These are phyloP conservation scores for Corythaeola cristata DNA, from an alignment of 2,113 vertebrate genomes.

Conservation along the genomic window DNA sequence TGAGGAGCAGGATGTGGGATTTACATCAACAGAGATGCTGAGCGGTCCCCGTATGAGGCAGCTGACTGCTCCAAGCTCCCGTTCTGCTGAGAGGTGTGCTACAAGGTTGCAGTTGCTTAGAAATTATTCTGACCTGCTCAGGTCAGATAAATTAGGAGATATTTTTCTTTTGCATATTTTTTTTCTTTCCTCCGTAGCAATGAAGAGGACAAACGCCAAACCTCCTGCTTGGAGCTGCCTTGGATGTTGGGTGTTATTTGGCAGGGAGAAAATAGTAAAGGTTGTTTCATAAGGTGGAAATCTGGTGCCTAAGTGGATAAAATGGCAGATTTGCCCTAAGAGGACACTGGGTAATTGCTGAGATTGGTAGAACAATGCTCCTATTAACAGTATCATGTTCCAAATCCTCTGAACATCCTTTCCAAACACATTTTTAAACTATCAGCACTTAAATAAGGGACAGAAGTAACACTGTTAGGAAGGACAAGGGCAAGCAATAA, in stretches of 20 bases:
- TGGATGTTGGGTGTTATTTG: not conserved
- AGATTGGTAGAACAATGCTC: not conserved
- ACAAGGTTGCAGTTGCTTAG: not conserved
- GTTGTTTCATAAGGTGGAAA: not conserved
- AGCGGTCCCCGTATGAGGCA: not conserved
- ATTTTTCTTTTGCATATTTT: not conserved
- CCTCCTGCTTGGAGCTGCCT: not conserved
- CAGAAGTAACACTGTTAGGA: not conserved
- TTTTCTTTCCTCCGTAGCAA: not conserved
- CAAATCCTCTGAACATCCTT: not conserved
- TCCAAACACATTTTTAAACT: conserved; percentile 30
- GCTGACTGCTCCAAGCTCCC: not conserved
- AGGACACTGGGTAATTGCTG: not conserved
- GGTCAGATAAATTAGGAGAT: not conserved
- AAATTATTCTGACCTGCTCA: not conserved
- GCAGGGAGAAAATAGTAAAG: not conserved
- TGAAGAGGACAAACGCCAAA: not conserved
- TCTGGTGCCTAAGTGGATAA: not conserved
- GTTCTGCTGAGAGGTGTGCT: not conserved
- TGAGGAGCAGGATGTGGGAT: not conserved
- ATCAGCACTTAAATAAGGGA: not conserved
- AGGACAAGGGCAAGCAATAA: not conserved
- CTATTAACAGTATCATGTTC: not conserved
- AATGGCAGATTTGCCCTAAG: conserved; percentile 14
- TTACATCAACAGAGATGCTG: conserved; percentile 13